phyloP scores from a whole-genome alignment of 1,140 invertebrate species.

The Papilio glaucus region DNA sequence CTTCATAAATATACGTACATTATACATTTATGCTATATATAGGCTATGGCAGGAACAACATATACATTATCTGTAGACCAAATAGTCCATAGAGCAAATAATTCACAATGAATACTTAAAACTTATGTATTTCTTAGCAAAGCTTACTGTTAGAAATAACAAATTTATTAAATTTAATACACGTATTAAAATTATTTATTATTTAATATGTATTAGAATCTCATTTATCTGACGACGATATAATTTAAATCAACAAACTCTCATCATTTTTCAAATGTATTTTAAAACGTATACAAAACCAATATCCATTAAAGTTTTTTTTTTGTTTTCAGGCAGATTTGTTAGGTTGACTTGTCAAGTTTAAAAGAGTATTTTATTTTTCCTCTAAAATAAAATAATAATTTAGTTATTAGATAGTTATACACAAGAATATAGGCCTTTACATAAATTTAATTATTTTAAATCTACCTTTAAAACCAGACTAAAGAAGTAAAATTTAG shows the following conservation, averaged over 20 bases:
- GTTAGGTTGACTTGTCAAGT: no score
- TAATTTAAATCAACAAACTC: background rate
- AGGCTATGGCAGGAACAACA: slow-evolving; percentile 26
- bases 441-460: no score
- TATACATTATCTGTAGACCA: background rate
- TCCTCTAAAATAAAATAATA: no score
- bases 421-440: no score
- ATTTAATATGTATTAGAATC: background rate
- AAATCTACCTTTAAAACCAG: no score
- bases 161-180: slow-evolving; percentile 20
- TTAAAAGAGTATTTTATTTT: no score
- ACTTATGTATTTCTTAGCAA: background rate
- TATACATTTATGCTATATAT: background rate
- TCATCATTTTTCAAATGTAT: no score
- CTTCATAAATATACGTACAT: background rate
- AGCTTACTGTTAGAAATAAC: background rate
- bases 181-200: background rate
- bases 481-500: no score
- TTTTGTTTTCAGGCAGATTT: no score
- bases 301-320: no score
- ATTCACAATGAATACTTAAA: background rate
- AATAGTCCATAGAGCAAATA: slow-evolving; percentile 8
- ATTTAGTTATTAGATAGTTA: no score
- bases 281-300: no score
- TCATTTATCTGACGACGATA: background rate